phyloP scores from a whole-genome alignment of 2,888 invertebrate species.

The Dioctria rufipes region DNA sequence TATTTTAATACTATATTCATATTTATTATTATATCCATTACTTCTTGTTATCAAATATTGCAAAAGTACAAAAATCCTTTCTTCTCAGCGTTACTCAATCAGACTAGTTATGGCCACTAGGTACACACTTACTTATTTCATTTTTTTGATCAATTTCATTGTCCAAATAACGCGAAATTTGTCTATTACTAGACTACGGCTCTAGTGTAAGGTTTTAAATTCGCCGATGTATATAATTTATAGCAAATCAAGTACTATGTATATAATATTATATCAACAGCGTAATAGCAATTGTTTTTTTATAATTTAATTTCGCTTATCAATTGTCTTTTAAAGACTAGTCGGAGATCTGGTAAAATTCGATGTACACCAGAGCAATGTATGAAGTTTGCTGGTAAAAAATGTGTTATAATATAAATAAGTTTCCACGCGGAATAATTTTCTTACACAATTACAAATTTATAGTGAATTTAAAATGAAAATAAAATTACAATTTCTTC shows the following conservation, averaged over 20 bases:
- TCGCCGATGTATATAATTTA: slow-evolving; percentile 4
- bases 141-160: slow-evolving; percentile 22
- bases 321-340: too few species aligned
- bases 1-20: slow-evolving; percentile 11
- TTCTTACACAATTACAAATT: not conserved
- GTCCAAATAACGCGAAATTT: slow-evolving; percentile 52
- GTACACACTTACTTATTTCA: not conserved
- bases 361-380: too few species aligned
- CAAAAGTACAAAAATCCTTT: slow-evolving; percentile 52
- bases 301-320: too few species aligned
- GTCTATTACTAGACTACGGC: slow-evolving; percentile 32
- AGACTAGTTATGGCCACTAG: not conserved
- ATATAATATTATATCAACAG: slow-evolving; percentile 10
- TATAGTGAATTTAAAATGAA: not conserved
- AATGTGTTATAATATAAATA: not conserved
- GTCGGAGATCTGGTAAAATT: too few species aligned
- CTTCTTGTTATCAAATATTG: slow-evolving; percentile 46
- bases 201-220: slow-evolving; percentile 13
- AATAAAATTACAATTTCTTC: too few species aligned
- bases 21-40: slow-evolving; percentile 29
- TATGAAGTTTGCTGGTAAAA: too few species aligned
- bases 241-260: slow-evolving; percentile 13
- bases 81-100: not conserved
- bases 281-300: not conserved
- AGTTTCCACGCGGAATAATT: not conserved